phyloP scores from a whole-genome alignment of 2,113 vertebrate genomes.

The Vireo altiloquus region DNA sequence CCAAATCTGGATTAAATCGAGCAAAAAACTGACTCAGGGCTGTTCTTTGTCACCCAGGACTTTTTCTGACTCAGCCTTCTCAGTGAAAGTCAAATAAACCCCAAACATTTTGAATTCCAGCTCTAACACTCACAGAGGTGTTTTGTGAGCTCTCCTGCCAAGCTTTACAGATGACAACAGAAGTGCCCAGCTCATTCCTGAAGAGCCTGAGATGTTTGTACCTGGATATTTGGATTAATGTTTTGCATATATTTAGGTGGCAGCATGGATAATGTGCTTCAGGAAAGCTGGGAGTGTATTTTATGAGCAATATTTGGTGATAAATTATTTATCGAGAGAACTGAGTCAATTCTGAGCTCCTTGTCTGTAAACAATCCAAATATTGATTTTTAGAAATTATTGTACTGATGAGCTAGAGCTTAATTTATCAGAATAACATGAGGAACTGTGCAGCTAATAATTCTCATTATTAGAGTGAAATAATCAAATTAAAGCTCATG shows the following conservation, averaged over 20 bases:
- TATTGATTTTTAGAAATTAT: background rate
- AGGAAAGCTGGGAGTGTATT: fast-evolving
- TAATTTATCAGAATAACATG: background rate
- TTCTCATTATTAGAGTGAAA: background rate
- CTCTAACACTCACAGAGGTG: fast-evolving
- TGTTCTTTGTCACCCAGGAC: background rate
- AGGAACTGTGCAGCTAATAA: background rate
- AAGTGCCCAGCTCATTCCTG: background rate
- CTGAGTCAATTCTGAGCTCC: background rate
- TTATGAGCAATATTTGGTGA: background rate
- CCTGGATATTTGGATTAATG: background rate
- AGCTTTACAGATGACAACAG: background rate
- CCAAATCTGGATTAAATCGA: background rate
- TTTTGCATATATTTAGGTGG: background rate
- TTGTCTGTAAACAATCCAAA: background rate
- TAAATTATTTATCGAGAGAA: background rate
- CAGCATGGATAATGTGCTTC: background rate
- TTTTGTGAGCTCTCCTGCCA: background rate
- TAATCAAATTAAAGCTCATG: background rate
- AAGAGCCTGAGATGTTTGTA: background rate
- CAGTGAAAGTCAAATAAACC: background rate
- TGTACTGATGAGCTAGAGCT: background rate
- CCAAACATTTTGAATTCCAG: background rate
- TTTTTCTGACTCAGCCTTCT: background rate
- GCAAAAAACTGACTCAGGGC: background rate